Percentiles rank a stretch among this genome's conserved stretches.
Evolutionary conservation across 2,113 vertebrate genomes (phyloP).

Genomic region (Psophia crepitans): DNA sequence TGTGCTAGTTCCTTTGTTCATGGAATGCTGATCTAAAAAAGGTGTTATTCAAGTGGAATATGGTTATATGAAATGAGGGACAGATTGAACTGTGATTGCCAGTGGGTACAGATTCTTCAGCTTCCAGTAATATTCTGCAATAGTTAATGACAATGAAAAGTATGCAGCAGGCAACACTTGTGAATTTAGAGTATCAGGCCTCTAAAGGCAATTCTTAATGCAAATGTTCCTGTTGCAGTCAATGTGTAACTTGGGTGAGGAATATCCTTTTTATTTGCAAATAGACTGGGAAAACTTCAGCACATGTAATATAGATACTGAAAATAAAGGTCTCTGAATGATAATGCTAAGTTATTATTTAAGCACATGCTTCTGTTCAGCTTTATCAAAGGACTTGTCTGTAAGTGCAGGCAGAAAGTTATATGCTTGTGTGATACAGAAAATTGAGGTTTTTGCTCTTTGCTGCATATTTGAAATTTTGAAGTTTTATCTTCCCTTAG

Average conservation of each 20-base stretch:
- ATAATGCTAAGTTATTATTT: too few species aligned
- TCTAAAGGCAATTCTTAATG: not conserved
- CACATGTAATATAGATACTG: not conserved
- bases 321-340: too few species aligned
- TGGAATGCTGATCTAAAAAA: not conserved
- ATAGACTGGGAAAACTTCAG: not conserved
- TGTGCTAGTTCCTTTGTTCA: too few species aligned
- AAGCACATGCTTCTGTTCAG: not conserved
- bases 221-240: not conserved
- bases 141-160: not conserved
- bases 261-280: not conserved
- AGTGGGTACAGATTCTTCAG: not conserved
- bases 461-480: not conserved
- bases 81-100: not conserved
- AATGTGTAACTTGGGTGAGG: not conserved
- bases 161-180: not conserved
- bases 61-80: not conserved
- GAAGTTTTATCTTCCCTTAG: slow-evolving; percentile 31
- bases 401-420: not conserved
- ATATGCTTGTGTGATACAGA: not conserved
- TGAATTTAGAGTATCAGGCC: not conserved
- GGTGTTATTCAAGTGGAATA: not conserved
- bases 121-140: not conserved
- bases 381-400: not conserved
- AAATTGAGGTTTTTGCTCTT: not conserved